These are phyloP conservation scores for Cladorhizidae sp. DNA, from an alignment of 37 sponge, comb jelly and placozoan genomes.

Conservation along the genomic window DNA sequence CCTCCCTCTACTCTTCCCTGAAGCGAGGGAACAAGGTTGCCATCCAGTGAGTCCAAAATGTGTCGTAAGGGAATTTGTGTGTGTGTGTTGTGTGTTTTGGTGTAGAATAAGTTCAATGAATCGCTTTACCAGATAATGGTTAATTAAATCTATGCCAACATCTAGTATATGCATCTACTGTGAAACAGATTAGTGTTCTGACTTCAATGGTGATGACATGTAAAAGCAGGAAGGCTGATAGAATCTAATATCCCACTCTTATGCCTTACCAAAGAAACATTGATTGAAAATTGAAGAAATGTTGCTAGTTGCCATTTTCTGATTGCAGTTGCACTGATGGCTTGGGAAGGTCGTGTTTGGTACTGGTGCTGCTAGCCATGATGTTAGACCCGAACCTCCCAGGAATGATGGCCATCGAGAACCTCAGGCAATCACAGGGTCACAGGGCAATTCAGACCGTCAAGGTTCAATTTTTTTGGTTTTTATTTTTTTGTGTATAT, in stretches of 20 bases:
- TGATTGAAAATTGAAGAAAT: not conserved
- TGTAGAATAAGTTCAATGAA: too few species aligned
- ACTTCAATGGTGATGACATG: too few species aligned
- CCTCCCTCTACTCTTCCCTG: constrained; percentile 15
- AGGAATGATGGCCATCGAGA: constrained; percentile 49
- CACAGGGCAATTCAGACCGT: constrained; percentile 81
- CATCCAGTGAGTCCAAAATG: constrained; percentile 53
- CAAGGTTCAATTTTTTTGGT: too few species aligned
- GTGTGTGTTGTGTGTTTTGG: too few species aligned
- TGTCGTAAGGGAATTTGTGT: too few species aligned
- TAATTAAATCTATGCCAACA: too few species aligned
- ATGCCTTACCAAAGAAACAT: not conserved
- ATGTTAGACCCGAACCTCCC: constrained; percentile 51
- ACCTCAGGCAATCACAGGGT: constrained; percentile 50
- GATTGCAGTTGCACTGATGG: constrained; percentile 75
- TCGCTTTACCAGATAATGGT: not conserved
- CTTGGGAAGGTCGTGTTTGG: constrained; percentile 73
- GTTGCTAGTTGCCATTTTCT: not conserved
- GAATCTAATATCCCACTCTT: not conserved
- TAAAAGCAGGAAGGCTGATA: too few species aligned
- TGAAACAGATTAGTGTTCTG: too few species aligned
- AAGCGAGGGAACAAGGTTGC: constrained; percentile 31
- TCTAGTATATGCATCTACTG: too few species aligned
- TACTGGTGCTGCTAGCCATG: constrained; percentile 61
- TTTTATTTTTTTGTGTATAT: too few species aligned